These are phyloP conservation scores for Xiphydria camelus DNA, from an alignment of 2,888 invertebrate genomes.

Conservation along the genomic window DNA sequence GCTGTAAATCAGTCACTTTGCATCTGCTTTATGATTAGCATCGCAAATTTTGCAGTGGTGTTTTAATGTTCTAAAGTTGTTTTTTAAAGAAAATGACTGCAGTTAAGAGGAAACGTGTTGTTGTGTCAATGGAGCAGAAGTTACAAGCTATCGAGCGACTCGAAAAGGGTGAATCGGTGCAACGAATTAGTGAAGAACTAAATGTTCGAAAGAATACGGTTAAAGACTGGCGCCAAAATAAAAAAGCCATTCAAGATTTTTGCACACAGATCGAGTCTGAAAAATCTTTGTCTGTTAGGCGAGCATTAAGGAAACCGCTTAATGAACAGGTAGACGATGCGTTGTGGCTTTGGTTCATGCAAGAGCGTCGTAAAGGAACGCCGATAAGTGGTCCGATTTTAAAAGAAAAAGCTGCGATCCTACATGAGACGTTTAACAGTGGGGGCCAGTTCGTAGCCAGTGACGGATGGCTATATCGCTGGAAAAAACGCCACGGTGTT, in stretches of 20 bases:
- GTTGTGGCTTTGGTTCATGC: neutral
- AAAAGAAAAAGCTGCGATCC: neutral
- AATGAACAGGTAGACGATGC: neutral
- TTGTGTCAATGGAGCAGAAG: too few species aligned
- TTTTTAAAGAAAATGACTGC: too few species aligned
- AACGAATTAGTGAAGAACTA: neutral
- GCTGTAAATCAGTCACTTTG: too few species aligned
- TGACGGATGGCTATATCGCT: neutral
- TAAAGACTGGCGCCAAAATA: neutral
- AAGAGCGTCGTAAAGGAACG: neutral
- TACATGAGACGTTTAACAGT: neutral
- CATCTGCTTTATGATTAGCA: too few species aligned
- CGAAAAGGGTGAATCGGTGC: too few species aligned
- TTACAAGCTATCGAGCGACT: too few species aligned
- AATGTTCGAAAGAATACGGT: neutral
- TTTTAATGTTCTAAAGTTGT: too few species aligned
- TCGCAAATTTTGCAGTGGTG: too few species aligned
- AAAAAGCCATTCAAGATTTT: too few species aligned
- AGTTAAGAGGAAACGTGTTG: too few species aligned
- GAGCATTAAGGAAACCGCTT: neutral
- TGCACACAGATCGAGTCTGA: too few species aligned
- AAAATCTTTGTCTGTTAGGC: too few species aligned
- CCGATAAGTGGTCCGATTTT: neutral
- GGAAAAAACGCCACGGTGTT: neutral
- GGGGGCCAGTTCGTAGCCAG: neutral